These are phyloP conservation scores for Gymnoscopelus microlampas DNA, from an alignment of 2,797 vertebrate species.

Conservation along the genomic window DNA sequence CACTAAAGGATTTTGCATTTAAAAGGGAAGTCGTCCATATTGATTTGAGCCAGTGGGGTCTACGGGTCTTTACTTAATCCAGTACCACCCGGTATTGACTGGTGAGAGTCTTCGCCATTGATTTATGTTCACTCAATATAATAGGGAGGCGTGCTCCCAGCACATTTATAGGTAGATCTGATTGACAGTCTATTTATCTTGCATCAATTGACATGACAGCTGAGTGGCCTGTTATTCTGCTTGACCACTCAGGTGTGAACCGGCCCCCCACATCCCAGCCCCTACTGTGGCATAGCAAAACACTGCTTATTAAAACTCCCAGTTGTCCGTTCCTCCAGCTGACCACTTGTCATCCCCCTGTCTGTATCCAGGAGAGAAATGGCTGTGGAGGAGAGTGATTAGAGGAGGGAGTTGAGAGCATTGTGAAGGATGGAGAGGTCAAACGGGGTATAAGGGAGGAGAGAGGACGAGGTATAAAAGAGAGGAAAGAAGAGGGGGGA, in stretches of 20 bases:
- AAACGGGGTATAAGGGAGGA: constrained; percentile 20
- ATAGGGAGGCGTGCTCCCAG: constrained; percentile 72
- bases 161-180: constrained; percentile 67
- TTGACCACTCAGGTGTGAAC: constrained; percentile 66
- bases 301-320: constrained; percentile 46
- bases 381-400: constrained; percentile 25
- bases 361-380: constrained; percentile 20
- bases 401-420: constrained; percentile 17
- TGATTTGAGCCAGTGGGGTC: constrained; percentile 65
- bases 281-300: constrained; percentile 37
- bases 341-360: constrained; percentile 33
- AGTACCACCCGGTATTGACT: constrained; percentile 76
- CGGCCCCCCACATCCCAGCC: constrained; percentile 43
- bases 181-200: constrained; percentile 76
- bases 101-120: constrained; percentile 67
- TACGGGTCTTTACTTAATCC: constrained; percentile 70
- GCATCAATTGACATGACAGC: constrained; percentile 73
- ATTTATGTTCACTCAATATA: constrained; percentile 77
- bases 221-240: constrained; percentile 73
- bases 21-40: constrained; percentile 67
- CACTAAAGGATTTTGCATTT: constrained; percentile 59
- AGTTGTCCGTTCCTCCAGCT: constrained; percentile 35
- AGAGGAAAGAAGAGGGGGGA: constrained; percentile 36
- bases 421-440: constrained; percentile 11
- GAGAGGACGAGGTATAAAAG: constrained; percentile 41